A percentile compares a stretch with the other conserved stretches of the same genome.
These are phyloP conservation scores for Globicephala melas DNA, from an alignment of 2,113 vertebrate species.

Conservation along the genomic window DNA sequence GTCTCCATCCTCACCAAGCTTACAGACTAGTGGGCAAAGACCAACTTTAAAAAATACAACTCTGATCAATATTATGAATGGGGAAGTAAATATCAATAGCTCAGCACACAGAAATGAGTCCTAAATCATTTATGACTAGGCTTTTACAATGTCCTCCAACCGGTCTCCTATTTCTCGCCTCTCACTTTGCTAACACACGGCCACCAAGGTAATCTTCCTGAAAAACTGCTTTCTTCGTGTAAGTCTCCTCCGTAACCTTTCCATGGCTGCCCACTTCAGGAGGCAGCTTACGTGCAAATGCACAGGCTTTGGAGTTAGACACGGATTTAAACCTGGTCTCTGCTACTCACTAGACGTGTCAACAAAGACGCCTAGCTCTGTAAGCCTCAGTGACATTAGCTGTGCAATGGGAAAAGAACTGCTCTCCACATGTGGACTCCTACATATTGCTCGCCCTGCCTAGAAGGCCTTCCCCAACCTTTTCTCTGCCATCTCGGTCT, in stretches of 20 bases:
- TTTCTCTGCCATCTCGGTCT: background rate
- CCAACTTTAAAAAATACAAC: background rate
- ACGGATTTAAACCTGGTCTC: background rate
- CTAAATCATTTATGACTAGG: background rate
- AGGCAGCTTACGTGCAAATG: background rate
- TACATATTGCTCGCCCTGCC: background rate
- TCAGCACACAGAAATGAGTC: background rate
- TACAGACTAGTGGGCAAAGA: background rate
- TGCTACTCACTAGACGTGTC: background rate
- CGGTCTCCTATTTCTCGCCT: background rate
- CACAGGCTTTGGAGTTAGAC: background rate
- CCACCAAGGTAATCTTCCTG: background rate
- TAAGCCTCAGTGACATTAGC: background rate
- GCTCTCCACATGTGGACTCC: background rate
- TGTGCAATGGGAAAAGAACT: background rate
- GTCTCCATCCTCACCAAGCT: background rate
- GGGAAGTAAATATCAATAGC: background rate
- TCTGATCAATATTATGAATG: conserved; percentile 10
- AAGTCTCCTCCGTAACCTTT: background rate
- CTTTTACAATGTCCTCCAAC: background rate
- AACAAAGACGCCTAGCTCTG: background rate
- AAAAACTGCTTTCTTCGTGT: background rate
- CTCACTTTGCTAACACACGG: background rate
- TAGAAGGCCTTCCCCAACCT: background rate
- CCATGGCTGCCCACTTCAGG: background rate